Evolutionary conservation across 2,888 invertebrate species (phyloP).

Genomic region (Lordiphosa fenestrarum): DNA sequence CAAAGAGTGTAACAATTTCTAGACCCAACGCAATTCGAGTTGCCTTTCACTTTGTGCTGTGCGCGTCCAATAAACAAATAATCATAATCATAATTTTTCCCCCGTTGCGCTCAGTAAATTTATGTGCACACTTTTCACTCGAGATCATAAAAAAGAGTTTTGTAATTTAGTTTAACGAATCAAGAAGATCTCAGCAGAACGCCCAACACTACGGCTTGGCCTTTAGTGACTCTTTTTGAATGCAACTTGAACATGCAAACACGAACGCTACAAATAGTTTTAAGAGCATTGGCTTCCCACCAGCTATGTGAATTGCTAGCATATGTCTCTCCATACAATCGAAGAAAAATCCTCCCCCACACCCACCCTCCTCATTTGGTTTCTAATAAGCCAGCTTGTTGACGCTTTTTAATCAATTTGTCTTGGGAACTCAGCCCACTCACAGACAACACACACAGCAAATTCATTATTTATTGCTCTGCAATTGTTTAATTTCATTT

Average conservation of each 20-base stretch:
- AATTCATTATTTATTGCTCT: slow-evolving; percentile 33
- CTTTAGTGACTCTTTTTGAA: background rate
- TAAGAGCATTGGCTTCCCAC: slow-evolving; percentile 12
- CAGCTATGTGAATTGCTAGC: too few species aligned
- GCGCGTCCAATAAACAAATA: slow-evolving; percentile 50
- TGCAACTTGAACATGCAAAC: slow-evolving; percentile 10
- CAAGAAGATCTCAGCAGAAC: background rate
- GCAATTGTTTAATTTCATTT: slow-evolving; percentile 59
- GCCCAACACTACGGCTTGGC: background rate
- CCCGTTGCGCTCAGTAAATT: slow-evolving; percentile 38
- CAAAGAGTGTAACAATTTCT: slow-evolving; percentile 69
- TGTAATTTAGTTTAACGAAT: slow-evolving; percentile 8
- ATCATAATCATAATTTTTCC: slow-evolving; percentile 20
- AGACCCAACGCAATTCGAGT: slow-evolving; percentile 35
- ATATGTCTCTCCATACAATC: too few species aligned
- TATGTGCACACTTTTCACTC: slow-evolving; percentile 42
- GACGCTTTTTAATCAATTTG: slow-evolving; percentile 10
- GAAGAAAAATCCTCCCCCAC: too few species aligned
- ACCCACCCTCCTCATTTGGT: background rate
- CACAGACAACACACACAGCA: slow-evolving; percentile 23
- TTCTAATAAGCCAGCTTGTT: slow-evolving; percentile 25
- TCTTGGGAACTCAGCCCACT: slow-evolving; percentile 18
- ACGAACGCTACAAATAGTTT: slow-evolving; percentile 4
- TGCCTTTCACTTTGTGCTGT: slow-evolving; percentile 52
- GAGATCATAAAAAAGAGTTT: slow-evolving; percentile 18